Base-by-base conservation (phyloP, 2,113 vertebrate genomes). In the Colius striatus region DNA sequence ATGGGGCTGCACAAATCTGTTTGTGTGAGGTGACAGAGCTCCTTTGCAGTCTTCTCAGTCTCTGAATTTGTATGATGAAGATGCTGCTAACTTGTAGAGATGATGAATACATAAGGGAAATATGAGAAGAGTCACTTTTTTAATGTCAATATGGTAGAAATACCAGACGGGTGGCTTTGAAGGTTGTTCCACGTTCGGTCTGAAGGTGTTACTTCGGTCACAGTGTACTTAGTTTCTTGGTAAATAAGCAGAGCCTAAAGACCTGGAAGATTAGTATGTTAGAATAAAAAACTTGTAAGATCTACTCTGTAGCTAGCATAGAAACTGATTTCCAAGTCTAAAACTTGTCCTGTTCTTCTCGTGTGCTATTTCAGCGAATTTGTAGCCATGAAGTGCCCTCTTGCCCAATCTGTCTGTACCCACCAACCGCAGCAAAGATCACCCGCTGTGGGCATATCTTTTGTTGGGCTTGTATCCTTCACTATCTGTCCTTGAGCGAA, bases 341-440 rank as follows among this genome's bases (percentile, higher is more conserved):
- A 94, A 92, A 38, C 43, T 72, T 91, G 68, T 51, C 1, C 36
- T 71, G 0, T 66, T 92, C 10, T 84, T 78, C 32, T 84, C 6
- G 2, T 87, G 25, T 92, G 90, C 34, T 71, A 9, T 95, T 86
- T 13, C 96, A 99, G 99, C 98, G 99, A 34, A 99, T 99, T 84
- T 99, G 99, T 97, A 99, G 99, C 98, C 99, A 99, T 71, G 99
- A 99, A 97, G 99, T 99, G 96, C 99, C 99, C 43, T 99, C 99
- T 21, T 99, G 99, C 95, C 99, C 99, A 23, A 99, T 99, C 96
- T 99, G 99, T 97, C 98, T 99, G 71, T 99, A 99, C 94, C 99
- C 99, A 55, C 99, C 99, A 3, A 97, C 99, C 6, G 99, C 99
- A 38, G 99, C 99, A 47, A 99, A 99, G 98, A 99, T 99, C 96